A percentile compares a stretch with the other conserved stretches of the same genome.
phyloP scores from a whole-genome alignment of 2,113 vertebrate species.

The Anser cygnoides region DNA sequence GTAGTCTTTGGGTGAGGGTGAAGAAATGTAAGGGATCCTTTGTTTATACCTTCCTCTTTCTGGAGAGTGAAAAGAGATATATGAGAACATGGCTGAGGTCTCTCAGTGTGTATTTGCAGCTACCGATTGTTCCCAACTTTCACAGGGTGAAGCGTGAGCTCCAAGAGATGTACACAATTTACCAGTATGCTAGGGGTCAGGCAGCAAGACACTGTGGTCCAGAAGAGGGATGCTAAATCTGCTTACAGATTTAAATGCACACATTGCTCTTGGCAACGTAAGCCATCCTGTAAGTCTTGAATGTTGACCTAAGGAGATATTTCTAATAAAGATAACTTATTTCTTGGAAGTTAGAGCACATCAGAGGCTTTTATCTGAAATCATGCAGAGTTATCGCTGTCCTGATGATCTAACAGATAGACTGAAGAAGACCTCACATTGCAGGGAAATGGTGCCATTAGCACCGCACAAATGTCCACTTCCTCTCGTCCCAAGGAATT shows the following conservation, averaged over 20 bases:
- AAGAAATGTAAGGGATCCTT: background rate
- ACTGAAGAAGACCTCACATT: background rate
- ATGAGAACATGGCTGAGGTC: background rate
- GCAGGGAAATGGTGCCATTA: background rate
- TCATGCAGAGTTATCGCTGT: conserved; percentile 1
- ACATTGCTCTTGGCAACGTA: conserved; percentile 16
- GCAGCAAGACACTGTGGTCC: background rate
- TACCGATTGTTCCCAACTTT: background rate
- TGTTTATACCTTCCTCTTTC: background rate
- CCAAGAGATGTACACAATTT: background rate
- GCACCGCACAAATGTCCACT: background rate
- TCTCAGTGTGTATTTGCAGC: background rate
- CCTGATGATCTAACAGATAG: background rate
- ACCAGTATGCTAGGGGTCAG: background rate
- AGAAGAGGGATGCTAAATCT: background rate
- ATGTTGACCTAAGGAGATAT: conserved; percentile 55
- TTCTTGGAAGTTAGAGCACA: conserved; percentile 52
- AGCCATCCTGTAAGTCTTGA: conserved; percentile 30
- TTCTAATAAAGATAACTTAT: conserved; percentile 44
- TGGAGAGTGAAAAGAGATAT: background rate
- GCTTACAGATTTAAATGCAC: conserved; percentile 1
- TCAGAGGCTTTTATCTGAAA: conserved; percentile 44
- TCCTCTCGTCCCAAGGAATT: background rate
- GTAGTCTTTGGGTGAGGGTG: background rate
- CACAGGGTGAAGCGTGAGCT: background rate